Base-by-base conservation (phyloP, 2,888 invertebrate species). In the Caenorhabditis uteleia region DNA sequence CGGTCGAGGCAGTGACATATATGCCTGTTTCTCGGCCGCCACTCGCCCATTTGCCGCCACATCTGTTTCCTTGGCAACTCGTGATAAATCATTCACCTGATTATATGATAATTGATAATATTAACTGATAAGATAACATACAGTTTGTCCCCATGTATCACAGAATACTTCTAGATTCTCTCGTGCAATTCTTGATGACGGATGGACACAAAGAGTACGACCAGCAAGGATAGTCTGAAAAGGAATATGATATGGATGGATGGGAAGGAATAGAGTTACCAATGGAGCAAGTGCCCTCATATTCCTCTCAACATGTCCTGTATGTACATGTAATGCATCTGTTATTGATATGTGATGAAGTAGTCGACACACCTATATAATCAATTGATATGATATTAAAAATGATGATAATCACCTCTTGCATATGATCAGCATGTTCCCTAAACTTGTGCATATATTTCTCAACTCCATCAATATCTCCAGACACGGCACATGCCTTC, bases 341-440 rank as follows among this genome's bases (percentile, higher is more conserved):
- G 93, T 91, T 78, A 91, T 88, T 40, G 95, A 93, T 84, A 97
- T 91, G 86, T 98, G 97, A 83, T 94, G 89, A 77, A 98, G 87
- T 77, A 98, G 88, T 86, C 95, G 95, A 86, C 95, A 95, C 74
- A 93, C 91, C 92, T 93, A 76, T 23, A 78, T 73, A 18, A 7
- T 10, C n/a, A 25, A n/a, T 14, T 18, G 2, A 3, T 44, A 14
- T 47, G 7, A 18, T 10, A 38, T 7, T n/a, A 18, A 38, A 29
- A 6, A 16, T 25, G 26, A 25, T 7, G 8, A 31, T 21, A 27
- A 36, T 34, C 78, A 94, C 95, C 89, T 98, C 97, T 85, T 95
- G 91, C 83, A 97, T 91, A 86, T 97, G 97, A 86, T 97, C 97
- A 84, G 95, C 91, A 86, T 94, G 93, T 86, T 97, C 95, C 84